Base-by-base conservation (phyloP, 2,888 invertebrate genomes). In the Drosophila tanythrix region DNA sequence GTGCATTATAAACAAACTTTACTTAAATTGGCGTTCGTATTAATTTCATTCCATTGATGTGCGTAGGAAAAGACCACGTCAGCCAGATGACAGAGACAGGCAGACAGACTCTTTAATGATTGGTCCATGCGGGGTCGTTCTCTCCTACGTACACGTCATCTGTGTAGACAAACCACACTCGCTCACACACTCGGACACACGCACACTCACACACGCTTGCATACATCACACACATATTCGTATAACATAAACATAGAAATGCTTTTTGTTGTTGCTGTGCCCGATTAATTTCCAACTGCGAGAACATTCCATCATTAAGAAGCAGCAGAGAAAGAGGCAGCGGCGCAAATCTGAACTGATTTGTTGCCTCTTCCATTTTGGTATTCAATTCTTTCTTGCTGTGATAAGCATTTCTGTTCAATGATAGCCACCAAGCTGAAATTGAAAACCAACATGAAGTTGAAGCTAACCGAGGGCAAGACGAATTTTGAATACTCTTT, bases 191-290 rank as follows among this genome's bases (percentile, higher is more conserved):
- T 21, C 21, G 21, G 21, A 21, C 62, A 66, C 63, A 64, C 58
- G 52, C 43, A 48, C 66, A n/a, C 43, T 27, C 27, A 15, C 33
- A 46, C n/a, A 40, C 25, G 59, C 11, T 15, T 40, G 48, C 55
- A 65, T 27, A 69, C 52, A 53, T 15, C 21, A 33, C 27, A 27
- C 59, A 71, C 50, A 66, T 83, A 70, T 76, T 58, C 43, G 8
- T 75, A 74, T 74, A 89, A 84, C 88, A 89, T 88, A 86, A 86
- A 86, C 85, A 86, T 89, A 89, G 81, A 87, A 81, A 84, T 61
- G 76, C 35, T 89, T 88, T 89, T 84, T 76, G 85, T 85, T 87
- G 85, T 77, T 72, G 76, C 74, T 11, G 76, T n/a, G 76, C 64
- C 60, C 78, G 82, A 74, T 79, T 82, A 63, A 84, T 74, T 86